Conservation (phyloP, 2,888 invertebrate species). For the Pristionchus japonicus region DNA sequence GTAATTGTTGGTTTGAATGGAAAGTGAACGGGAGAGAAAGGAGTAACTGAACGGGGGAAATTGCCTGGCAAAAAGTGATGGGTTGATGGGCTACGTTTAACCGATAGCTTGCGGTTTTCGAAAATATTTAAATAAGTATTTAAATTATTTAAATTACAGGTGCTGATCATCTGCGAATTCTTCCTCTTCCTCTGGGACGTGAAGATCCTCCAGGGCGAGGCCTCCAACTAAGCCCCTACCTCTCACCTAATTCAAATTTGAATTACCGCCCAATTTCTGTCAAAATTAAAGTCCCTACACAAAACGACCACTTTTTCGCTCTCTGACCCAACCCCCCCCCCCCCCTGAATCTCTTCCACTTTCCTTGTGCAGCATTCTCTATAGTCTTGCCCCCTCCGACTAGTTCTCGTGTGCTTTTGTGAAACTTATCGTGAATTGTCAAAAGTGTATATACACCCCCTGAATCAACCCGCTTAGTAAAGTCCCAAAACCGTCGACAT, state of each 20-base stretch:
- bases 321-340: not conserved
- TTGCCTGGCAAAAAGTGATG: slow-evolving; percentile 17
- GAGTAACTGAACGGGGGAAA: slow-evolving; percentile 5
- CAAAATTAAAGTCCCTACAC: too few relatives aligned
- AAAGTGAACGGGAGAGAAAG: not conserved
- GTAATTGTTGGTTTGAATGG: not conserved
- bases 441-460: not conserved
- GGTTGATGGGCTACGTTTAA: not conserved
- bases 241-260: not conserved
- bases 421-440: not conserved
- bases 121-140: not conserved
- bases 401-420: not conserved
- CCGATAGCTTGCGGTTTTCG: not conserved
- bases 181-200: slow-evolving; percentile 72
- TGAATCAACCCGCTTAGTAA: not conserved
- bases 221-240: slow-evolving; percentile 60
- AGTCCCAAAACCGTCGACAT: not conserved
- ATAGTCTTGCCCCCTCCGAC: not conserved
- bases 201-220: slow-evolving; percentile 71
- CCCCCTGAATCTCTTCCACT: not conserved
- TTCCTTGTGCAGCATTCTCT: not conserved
- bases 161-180: slow-evolving; percentile 66
- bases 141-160: slow-evolving; percentile 35
- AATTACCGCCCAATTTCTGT: not conserved
- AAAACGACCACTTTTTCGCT: not conserved